A percentile compares a stretch with the other conserved stretches of the same genome.
phyloP scores from a whole-genome alignment of 2,888 invertebrate genomes.

The Desoria tigrina region DNA sequence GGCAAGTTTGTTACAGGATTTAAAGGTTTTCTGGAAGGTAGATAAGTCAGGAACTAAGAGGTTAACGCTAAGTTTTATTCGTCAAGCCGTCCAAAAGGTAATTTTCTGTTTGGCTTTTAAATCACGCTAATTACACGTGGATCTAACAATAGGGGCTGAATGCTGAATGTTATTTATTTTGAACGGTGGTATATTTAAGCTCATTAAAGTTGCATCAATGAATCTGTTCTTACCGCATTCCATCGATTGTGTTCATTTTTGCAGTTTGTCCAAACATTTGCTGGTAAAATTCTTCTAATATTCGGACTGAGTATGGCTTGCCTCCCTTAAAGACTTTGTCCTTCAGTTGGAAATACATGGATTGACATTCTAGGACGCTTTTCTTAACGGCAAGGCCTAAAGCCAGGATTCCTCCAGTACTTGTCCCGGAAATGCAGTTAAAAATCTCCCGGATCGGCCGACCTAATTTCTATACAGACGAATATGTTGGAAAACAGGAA shows the following conservation, averaged over 20 bases:
- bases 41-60: no score
- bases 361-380: slow-evolving; percentile 78
- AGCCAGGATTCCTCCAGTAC: slow-evolving; percentile 87
- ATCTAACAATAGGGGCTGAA: no score
- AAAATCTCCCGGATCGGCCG: slow-evolving; percentile 78
- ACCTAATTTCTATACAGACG: slow-evolving; percentile 61
- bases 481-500: no score
- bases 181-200: no score
- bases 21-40: no score
- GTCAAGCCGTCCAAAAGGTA: no score
- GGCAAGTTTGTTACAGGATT: no score
- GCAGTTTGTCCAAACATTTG: slow-evolving; percentile 81
- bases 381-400: slow-evolving; percentile 77
- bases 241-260: slow-evolving; percentile 81
- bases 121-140: no score
- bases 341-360: slow-evolving; percentile 90
- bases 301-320: slow-evolving; percentile 84
- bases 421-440: slow-evolving; percentile 92
- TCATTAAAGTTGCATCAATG: no score
- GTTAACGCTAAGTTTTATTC: no score
- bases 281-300: slow-evolving; percentile 82
- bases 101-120: no score
- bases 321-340: slow-evolving; percentile 89
- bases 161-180: no score
- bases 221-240: slow-evolving; percentile 66